Conservation (phyloP, 2,888 invertebrate species). For the Pharmacophagus antenor region DNA sequence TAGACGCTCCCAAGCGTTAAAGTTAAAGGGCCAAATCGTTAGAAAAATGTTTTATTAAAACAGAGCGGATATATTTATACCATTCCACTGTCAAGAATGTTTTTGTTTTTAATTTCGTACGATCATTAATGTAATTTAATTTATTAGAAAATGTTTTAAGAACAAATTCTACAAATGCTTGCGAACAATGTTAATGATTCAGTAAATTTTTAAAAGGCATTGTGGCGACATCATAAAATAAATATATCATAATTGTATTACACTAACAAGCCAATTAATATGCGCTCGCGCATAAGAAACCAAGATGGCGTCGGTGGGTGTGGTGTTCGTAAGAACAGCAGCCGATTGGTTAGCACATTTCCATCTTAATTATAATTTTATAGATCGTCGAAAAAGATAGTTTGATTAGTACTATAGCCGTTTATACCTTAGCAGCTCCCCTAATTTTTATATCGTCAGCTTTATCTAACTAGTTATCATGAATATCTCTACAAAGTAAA, state of each 20-base stretch:
- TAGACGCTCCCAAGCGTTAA: constrained; percentile 48
- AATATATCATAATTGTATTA: constrained; percentile 24
- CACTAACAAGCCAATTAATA: constrained; percentile 52
- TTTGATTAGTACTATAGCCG: constrained; percentile 43
- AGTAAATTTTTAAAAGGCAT: neutral
- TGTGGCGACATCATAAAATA: neutral
- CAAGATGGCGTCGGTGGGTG: constrained; percentile 75
- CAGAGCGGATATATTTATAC: constrained; percentile 36
- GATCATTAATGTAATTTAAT: neutral
- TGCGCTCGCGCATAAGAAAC: constrained; percentile 54
- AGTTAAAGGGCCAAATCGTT: constrained; percentile 51
- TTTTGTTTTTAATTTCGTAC: constrained; percentile 16
- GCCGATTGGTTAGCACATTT: constrained; percentile 58
- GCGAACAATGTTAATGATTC: neutral
- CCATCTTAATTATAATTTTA: constrained; percentile 52
- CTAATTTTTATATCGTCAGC: constrained; percentile 8
- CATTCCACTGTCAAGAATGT: constrained; percentile 25
- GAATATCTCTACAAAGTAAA: neutral
- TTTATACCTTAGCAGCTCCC: constrained; percentile 30
- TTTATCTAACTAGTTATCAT: constrained; percentile 5
- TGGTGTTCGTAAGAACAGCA: constrained; percentile 50
- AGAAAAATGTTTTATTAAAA: constrained; percentile 46
- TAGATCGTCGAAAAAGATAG: constrained; percentile 42
- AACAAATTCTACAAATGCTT: neutral
- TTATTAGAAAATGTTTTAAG: neutral